A percentile compares a stretch with the other conserved stretches of the same genome.
Evolutionary conservation across 2,113 vertebrate genomes (phyloP).

Genomic region (Oncorhynchus clarkii): DNA sequence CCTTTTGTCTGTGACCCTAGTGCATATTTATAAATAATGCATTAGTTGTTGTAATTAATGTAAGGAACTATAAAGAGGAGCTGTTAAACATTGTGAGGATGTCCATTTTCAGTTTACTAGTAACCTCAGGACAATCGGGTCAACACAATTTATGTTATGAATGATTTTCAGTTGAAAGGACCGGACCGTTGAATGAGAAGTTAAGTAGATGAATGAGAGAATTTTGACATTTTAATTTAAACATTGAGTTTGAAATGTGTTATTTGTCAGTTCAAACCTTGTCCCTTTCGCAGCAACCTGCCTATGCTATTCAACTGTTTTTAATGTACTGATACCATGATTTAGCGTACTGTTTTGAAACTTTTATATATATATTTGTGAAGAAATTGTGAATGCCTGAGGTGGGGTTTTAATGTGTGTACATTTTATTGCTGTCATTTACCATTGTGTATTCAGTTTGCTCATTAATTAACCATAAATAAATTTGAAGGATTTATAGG

Average conservation of each 20-base stretch:
- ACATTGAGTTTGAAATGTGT: neutral
- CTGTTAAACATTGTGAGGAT: too few relatives aligned
- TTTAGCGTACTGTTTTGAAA: neutral
- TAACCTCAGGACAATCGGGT: too few relatives aligned
- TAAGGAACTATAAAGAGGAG: too few relatives aligned
- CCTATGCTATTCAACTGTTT: conserved; percentile 1
- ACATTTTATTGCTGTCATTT: conserved; percentile 7
- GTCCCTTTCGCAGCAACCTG: conserved; percentile 4
- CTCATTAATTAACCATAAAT: conserved; percentile 41
- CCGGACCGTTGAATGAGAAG: neutral
- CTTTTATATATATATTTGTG: neutral
- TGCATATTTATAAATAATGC: conserved; percentile 7
- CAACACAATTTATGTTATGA: too few relatives aligned
- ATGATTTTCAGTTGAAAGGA: too few relatives aligned
- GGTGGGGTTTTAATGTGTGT: conserved; percentile 5
- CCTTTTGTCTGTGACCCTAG: too few relatives aligned
- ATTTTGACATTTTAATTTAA: neutral
- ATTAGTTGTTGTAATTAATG: neutral
- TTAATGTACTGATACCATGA: conserved; percentile 28
- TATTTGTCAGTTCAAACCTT: neutral
- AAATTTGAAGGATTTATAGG: conserved; percentile 40
- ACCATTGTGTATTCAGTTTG: conserved; percentile 40
- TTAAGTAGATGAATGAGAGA: neutral
- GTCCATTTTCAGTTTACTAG: too few relatives aligned
- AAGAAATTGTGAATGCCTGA: conserved; percentile 1